Conservation (phyloP, 2,888 invertebrate genomes). For the Melangyna quadrimaculata region DNA sequence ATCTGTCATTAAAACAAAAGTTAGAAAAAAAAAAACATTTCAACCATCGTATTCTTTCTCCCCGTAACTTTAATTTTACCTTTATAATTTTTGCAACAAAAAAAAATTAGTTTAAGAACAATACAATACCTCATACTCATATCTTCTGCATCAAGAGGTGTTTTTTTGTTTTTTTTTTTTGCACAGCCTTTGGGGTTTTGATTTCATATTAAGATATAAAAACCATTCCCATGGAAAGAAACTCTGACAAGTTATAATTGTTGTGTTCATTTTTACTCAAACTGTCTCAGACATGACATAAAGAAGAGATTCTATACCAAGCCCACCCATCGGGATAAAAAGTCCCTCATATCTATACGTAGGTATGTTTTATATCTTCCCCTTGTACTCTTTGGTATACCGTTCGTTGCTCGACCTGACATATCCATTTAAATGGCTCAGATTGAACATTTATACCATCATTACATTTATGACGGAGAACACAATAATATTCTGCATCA, state of each 20-base stretch:
- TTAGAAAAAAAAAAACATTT: too few species aligned
- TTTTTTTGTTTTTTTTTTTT: neutral
- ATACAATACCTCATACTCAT: neutral
- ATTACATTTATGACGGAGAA: constrained; percentile 48
- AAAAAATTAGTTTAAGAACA: neutral
- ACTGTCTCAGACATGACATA: constrained; percentile 37
- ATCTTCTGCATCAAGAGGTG: neutral
- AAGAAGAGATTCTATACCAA: constrained; percentile 14
- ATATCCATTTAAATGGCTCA: constrained; percentile 56
- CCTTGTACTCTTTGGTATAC: neutral
- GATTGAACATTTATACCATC: constrained; percentile 67
- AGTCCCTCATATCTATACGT: neutral
- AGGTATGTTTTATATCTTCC: neutral
- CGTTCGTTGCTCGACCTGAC: constrained; percentile 42
- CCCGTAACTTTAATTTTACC: neutral
- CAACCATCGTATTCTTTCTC: neutral
- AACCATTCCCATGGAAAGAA: constrained; percentile 40
- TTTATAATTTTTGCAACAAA: neutral
- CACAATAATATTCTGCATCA: constrained; percentile 48
- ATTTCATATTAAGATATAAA: constrained; percentile 27
- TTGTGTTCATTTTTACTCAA: constrained; percentile 38
- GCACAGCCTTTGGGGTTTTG: neutral
- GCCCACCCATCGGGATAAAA: constrained; percentile 57
- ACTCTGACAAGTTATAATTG: constrained; percentile 46
- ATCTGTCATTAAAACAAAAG: too few species aligned